Evolutionary conservation across 1,140 invertebrate species (phyloP), one percentile per base, ranked within the genome.

Genomic region (Helicoverpa armigera): DNA sequence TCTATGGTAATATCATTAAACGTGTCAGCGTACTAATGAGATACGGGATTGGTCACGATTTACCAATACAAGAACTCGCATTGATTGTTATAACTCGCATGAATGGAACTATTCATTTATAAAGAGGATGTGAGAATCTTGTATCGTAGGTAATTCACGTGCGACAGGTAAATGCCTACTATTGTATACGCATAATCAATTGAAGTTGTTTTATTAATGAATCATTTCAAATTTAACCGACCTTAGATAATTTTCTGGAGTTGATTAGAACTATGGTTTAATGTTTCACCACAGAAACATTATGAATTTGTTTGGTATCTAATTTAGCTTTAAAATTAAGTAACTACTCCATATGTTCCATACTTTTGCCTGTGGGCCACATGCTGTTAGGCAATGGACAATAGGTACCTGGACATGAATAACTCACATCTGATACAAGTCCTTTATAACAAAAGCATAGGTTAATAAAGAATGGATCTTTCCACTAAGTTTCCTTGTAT

Each of bases 21-120:
- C 86, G 88, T 90, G 90, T 90, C 86, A 88, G 88, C 87, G 87
- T 90, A 88, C 89, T 92, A 89, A 91, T 90, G 85, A 85, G 86
- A 89, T 87, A 76, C 84, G 82, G 61, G 35, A 81, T 72, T 83
- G 54, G 81, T 85, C 82, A 85, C 82, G 86, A 83, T 67, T 77
- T 65, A 63, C 60, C 78, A 56, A 83, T 80, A 76, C 50, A 48
- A 67, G n/a, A 72, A 79, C 54, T 50, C 43, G 53, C 65, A 23
- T 56, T 79, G 16, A 60, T 79, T 79, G 65, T 63, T 61, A 23
- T 72, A 70, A 31, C 65, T 70, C 29, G 43, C 65, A 70, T 76
- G 80, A 78, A 73, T 80, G 72, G 61, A 51, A 75, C 67, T 69
- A 67, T 56, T 78, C 54, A 80, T 80, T 60, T 76, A 76, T 58